A percentile compares a stretch with the other conserved stretches of the same genome.
These are phyloP conservation scores for Falcaria lacertinaria DNA, from an alignment of 2,888 invertebrate species.

Conservation along the genomic window DNA sequence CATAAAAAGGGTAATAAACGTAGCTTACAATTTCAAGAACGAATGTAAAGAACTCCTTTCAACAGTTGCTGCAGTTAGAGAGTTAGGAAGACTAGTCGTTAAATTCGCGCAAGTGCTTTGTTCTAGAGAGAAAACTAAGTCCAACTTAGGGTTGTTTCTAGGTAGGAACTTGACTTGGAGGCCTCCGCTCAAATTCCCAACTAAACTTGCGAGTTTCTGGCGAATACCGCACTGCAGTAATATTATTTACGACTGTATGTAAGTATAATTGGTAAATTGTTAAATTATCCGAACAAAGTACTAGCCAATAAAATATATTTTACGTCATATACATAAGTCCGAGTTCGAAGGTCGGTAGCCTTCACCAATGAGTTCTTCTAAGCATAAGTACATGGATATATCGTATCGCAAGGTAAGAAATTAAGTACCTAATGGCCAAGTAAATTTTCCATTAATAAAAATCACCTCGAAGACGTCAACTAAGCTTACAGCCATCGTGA, in stretches of 20 bases:
- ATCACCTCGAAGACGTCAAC: too few species aligned
- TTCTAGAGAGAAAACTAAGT: slow-evolving; percentile 32
- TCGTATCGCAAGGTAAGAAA: too few species aligned
- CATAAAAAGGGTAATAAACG: neutral
- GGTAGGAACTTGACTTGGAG: slow-evolving; percentile 28
- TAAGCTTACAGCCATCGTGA: too few species aligned
- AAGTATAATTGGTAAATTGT: too few species aligned
- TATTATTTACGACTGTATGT: neutral
- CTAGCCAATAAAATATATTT: too few species aligned
- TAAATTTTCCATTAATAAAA: too few species aligned
- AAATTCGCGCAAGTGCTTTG: slow-evolving; percentile 36
- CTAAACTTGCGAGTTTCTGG: slow-evolving; percentile 27
- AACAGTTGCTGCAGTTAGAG: slow-evolving; percentile 13
- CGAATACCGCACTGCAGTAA: slow-evolving; percentile 32
- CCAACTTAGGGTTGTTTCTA: slow-evolving; percentile 30
- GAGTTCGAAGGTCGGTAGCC: too few species aligned
- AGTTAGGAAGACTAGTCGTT: slow-evolving; percentile 23
- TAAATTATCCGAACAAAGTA: too few species aligned
- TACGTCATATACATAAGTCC: too few species aligned
- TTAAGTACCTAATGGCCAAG: too few species aligned
- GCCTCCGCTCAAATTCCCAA: slow-evolving; percentile 30
- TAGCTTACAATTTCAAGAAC: slow-evolving; percentile 1
- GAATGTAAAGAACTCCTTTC: slow-evolving; percentile 11
- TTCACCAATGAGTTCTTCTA: too few species aligned
- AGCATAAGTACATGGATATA: too few species aligned